Evolutionary conservation across 2,797 vertebrate species (phyloP).

Genomic region (Lerista edwardsae): DNA sequence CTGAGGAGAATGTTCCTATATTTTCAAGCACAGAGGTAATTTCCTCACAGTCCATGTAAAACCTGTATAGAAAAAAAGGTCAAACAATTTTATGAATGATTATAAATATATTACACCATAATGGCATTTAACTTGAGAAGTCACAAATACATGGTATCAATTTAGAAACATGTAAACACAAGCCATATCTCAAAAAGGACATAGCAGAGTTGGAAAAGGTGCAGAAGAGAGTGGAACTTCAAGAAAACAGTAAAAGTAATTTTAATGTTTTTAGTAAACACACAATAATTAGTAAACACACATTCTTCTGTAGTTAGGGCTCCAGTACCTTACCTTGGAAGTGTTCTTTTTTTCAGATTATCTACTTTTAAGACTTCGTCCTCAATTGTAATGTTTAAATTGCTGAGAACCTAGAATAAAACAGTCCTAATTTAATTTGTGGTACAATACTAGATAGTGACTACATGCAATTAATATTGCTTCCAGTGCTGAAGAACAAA

Average conservation of each 20-base stretch:
- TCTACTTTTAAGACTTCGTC: constrained; percentile 70
- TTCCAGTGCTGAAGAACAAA: background rate
- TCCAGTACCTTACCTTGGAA: constrained; percentile 66
- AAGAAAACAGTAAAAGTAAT: too few relatives aligned
- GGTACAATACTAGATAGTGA: background rate
- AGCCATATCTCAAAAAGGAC: too few relatives aligned
- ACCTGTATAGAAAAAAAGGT: constrained; percentile 60
- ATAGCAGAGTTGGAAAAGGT: too few relatives aligned
- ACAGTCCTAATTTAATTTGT: constrained; percentile 18
- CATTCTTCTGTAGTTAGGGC: background rate
- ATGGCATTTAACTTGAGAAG: too few relatives aligned
- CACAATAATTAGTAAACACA: background rate
- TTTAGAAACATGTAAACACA: too few relatives aligned
- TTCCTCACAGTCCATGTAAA: constrained; percentile 60
- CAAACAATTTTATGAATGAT: background rate
- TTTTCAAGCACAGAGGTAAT: constrained; percentile 60
- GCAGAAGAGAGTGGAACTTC: too few relatives aligned
- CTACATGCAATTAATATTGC: background rate
- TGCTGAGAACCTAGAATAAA: constrained; percentile 73
- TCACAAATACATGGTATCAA: too few relatives aligned
- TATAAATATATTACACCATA: background rate
- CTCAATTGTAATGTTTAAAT: constrained; percentile 72
- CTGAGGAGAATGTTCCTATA: constrained; percentile 70
- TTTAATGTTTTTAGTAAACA: background rate
- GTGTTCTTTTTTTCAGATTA: constrained; percentile 62